phyloP scores from a whole-genome alignment of 2,888 invertebrate species.

The Megastigmus dorsalis region DNA sequence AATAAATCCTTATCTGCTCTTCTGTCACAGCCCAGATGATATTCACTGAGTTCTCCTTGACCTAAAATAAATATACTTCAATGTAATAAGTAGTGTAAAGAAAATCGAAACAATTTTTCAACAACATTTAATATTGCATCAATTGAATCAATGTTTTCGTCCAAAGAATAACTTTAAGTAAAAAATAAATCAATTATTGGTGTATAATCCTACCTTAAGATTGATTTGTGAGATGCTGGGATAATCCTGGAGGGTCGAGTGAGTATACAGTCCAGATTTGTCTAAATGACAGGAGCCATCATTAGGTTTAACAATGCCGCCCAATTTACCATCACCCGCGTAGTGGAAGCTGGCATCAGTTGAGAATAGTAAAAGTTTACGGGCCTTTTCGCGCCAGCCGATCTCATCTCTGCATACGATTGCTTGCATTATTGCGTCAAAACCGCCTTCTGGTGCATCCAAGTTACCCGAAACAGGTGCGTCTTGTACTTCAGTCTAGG shows the following conservation, averaged over 20 bases:
- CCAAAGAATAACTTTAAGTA: no score
- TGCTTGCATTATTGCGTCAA: constrained; percentile 99
- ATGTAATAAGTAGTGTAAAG: neutral
- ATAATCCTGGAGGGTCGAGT: constrained; percentile 92
- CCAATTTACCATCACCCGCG: constrained; percentile 98
- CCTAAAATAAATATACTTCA: constrained; percentile 59
- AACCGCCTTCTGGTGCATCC: constrained; percentile 99
- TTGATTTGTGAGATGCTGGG: constrained; percentile 97
- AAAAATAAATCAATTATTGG: neutral
- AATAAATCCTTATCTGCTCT: constrained; percentile 89
- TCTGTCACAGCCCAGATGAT: constrained; percentile 97
- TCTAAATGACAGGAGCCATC: constrained; percentile 94
- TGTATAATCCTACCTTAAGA: no score
- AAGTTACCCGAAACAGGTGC: constrained; percentile 96
- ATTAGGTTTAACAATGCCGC: constrained; percentile 94
- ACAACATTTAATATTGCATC: constrained; percentile 2
- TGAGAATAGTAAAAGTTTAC: constrained; percentile 95
- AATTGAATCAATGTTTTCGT: no score
- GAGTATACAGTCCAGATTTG: constrained; percentile 83
- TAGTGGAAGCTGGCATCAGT: constrained; percentile 99
- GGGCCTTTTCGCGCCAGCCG: constrained; percentile 95
- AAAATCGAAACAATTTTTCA: neutral
- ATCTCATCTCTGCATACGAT: constrained; percentile 92
- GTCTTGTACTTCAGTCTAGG: constrained; percentile 84
- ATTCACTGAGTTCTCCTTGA: constrained; percentile 95